Base-by-base conservation (phyloP, 1,140 invertebrate genomes). In the Phocides pigmalion region DNA sequence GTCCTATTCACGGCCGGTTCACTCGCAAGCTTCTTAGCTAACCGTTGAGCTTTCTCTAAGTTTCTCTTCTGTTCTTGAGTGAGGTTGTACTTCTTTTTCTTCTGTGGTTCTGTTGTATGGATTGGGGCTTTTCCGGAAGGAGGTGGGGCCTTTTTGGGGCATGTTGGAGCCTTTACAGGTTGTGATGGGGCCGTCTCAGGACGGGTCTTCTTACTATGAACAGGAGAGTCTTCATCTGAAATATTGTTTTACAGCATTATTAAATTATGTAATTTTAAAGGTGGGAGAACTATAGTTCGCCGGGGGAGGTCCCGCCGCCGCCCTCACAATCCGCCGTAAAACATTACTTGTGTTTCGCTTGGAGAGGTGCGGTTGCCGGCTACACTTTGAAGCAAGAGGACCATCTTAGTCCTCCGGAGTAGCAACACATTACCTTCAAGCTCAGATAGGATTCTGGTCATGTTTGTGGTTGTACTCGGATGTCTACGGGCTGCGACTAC, bases 31-130 rank as follows among this genome's bases (percentile, higher is more conserved):
- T 22, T 47, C 9, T 14, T 64, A 0, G 62, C 62, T 6, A 64
- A 0, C 20, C 51, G 20, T 4, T 32, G 15, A 17, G 62, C 50
- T 12, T 20, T 51, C 19, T 53, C 50, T n/a, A 64, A 56, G 9
- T 54, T 53, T 11, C 22, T 25, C 28, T 46, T 64, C 22, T 64
- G 62, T 25, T 47, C 28, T 8, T 64, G 22, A 0, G 39, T 53
- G 0, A 63, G 15, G n/a, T 63, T 50, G 15, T 53, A 44, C 6
- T 35, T 53, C 39, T 50, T 58, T 32, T 16, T 59, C 14, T 46
- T 59, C 41, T 59, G 54, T 2, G 25, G 22, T 16, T 63, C 22
- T 5, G 39, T 16, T 37, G 37, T 11, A 6, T n/a, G 1, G n/a
- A 11, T 12, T 54, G 6, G 0, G 14, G 19, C 39, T n/a, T 42